Percentiles rank a stretch among this genome's conserved stretches.
These are phyloP conservation scores for Meandrusa payeni DNA, from an alignment of 2,888 invertebrate genomes.

Conservation along the genomic window DNA sequence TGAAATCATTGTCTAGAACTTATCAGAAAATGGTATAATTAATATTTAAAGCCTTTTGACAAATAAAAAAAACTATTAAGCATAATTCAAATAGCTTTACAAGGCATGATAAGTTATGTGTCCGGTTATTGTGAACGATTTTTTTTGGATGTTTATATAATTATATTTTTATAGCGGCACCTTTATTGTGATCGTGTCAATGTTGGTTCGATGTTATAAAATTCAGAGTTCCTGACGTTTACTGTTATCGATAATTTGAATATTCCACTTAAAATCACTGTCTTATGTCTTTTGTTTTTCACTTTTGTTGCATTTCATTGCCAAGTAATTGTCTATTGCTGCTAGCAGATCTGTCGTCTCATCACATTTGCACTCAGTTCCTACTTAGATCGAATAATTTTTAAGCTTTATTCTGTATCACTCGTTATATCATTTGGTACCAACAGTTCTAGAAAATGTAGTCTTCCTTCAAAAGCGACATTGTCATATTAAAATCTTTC, in stretches of 20 bases:
- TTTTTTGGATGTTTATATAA: slow-evolving; percentile 8
- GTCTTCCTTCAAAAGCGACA: slow-evolving; percentile 50
- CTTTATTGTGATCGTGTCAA: slow-evolving; percentile 1
- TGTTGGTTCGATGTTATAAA: slow-evolving; percentile 27
- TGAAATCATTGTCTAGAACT: background rate
- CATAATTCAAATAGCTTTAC: slow-evolving; percentile 21
- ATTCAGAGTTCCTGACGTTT: slow-evolving; percentile 43
- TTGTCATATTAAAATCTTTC: slow-evolving; percentile 35
- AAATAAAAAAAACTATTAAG: slow-evolving; percentile 9
- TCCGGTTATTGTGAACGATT: slow-evolving; percentile 4
- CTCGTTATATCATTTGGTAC: slow-evolving; percentile 34
- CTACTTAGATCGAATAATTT: slow-evolving; percentile 72
- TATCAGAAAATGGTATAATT: slow-evolving; percentile 4
- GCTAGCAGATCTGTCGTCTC: slow-evolving; percentile 62
- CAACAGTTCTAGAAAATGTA: slow-evolving; percentile 51
- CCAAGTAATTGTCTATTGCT: slow-evolving; percentile 51
- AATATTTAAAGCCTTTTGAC: slow-evolving; percentile 4
- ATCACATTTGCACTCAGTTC: slow-evolving; percentile 76
- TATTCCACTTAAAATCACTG: slow-evolving; percentile 27
- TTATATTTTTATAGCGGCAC: slow-evolving; percentile 18
- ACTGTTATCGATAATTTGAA: slow-evolving; percentile 31
- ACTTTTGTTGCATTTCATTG: slow-evolving; percentile 68
- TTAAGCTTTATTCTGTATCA: slow-evolving; percentile 60
- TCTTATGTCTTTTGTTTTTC: slow-evolving; percentile 36
- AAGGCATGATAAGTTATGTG: slow-evolving; percentile 9